Percentiles rank a stretch among this genome's conserved stretches.
Evolutionary conservation across 2,797 vertebrate genomes (phyloP).

Genomic region (Epinephelus awoara): DNA sequence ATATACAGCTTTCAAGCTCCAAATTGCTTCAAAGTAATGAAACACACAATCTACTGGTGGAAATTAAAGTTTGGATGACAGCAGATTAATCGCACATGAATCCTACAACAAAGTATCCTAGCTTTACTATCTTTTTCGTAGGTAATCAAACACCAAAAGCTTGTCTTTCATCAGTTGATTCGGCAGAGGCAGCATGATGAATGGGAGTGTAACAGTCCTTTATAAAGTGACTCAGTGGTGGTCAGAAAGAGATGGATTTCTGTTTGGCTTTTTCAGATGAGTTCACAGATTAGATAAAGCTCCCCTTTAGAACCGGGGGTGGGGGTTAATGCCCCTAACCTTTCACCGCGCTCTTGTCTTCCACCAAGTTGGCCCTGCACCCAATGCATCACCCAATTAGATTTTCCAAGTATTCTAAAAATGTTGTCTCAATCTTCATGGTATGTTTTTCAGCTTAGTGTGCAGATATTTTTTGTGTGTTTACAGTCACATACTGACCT

Average conservation of each 20-base stretch:
- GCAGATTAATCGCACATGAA: too few species aligned
- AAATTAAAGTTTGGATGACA: too few species aligned
- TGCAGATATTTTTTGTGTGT: slow-evolving; percentile 4
- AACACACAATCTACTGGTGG: too few species aligned
- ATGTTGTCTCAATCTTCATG: neutral
- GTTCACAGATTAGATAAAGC: slow-evolving; percentile 65
- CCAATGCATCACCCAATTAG: slow-evolving; percentile 3
- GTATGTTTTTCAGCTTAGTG: neutral
- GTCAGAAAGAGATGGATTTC: slow-evolving; percentile 45
- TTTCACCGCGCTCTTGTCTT: slow-evolving; percentile 23
- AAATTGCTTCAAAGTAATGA: too few species aligned
- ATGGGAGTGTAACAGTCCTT: slow-evolving; percentile 19
- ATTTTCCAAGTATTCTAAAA: slow-evolving; percentile 13
- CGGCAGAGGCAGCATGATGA: slow-evolving; percentile 20
- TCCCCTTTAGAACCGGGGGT: slow-evolving; percentile 28
- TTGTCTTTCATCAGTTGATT: slow-evolving; percentile 21
- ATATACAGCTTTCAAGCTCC: too few species aligned
- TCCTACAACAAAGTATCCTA: neutral
- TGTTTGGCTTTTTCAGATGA: slow-evolving; percentile 62
- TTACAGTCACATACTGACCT: slow-evolving; percentile 20
- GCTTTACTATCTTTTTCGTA: neutral
- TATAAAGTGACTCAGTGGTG: slow-evolving; percentile 33
- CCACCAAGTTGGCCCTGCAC: neutral
- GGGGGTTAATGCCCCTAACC: slow-evolving; percentile 15
- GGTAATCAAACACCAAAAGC: slow-evolving; percentile 2